phyloP scores from a whole-genome alignment of 2,113 vertebrate species.

The Campylomormyrus tamandua region DNA sequence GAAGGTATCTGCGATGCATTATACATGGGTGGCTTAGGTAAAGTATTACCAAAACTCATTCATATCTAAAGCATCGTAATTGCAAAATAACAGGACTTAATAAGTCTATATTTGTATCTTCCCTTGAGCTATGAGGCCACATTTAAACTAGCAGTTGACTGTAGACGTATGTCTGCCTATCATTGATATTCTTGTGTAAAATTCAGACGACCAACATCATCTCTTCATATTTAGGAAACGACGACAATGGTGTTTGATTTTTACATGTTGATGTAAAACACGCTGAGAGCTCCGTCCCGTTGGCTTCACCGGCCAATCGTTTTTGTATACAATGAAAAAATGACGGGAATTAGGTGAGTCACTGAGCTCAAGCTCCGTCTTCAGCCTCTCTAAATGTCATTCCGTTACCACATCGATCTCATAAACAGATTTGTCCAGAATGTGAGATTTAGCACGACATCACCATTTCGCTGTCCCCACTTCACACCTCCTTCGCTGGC shows the following conservation, averaged over 20 bases:
- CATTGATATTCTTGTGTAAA: neutral
- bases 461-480: conserved; percentile 1
- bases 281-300: neutral
- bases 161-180: neutral
- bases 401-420: neutral
- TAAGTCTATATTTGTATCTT: neutral
- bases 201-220: neutral
- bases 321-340: neutral
- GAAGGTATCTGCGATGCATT: neutral
- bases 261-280: neutral
- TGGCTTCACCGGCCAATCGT: neutral
- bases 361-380: neutral
- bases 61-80: neutral
- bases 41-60: neutral
- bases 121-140: neutral
- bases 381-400: conserved; percentile 6
- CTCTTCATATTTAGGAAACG: neutral
- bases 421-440: conserved; percentile 16
- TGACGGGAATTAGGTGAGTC: neutral
- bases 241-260: neutral
- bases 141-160: neutral
- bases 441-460: conserved; percentile 5
- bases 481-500: conserved; percentile 2
- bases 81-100: neutral
- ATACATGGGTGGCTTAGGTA: neutral